Evolutionary conservation across 2,113 vertebrate genomes (phyloP), one percentile per base, ranked within the genome.

Genomic region (Dryoscopus gambensis): DNA sequence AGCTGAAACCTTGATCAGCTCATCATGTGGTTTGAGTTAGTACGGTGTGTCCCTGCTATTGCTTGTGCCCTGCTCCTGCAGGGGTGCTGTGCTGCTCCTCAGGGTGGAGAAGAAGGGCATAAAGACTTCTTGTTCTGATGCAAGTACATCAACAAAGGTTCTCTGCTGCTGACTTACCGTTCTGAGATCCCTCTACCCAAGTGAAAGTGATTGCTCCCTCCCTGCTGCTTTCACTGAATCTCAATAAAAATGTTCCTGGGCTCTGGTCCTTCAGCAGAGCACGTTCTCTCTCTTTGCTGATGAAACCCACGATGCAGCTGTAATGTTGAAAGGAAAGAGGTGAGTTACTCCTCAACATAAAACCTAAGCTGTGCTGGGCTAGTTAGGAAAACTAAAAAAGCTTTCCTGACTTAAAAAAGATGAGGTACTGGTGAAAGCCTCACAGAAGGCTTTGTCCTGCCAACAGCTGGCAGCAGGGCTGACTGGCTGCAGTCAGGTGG

Each of bases 171-270:
- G 75, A 49, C 98, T 98, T 95, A 99, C 99, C 98, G 0, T 97
- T 98, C 21, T 98, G 95, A 44, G 98, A 97, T 30, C 96, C 98
- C 60, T 99, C 99, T n/a, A 99, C 98, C 99, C 99, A 99, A 13
- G 99, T 99, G 93, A 99, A 99, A 5, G 99, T 99, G 98, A 99
- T 99, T 31, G 99, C 99, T 39, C 99, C 99, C 44, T 99, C 99
- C 40, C 92, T 97, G 96, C 99, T 99, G 98, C 99, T 99, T 98
- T 99, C 99, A 3, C 99, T 99, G 97, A 99, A 99, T 18, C 99
- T 93, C 67, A 99, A 95, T 92, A 99, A 97, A 97, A 99, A 99
- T 0, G 99, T 99, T 2, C 99, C 99, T 0, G 98, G 98, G n/a
- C 89, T 97, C 89, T 98, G 98, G 73, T 98, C 98, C 53, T 98